phyloP scores from a whole-genome alignment of 2,113 vertebrate genomes.

The Dasypus novemcinctus region DNA sequence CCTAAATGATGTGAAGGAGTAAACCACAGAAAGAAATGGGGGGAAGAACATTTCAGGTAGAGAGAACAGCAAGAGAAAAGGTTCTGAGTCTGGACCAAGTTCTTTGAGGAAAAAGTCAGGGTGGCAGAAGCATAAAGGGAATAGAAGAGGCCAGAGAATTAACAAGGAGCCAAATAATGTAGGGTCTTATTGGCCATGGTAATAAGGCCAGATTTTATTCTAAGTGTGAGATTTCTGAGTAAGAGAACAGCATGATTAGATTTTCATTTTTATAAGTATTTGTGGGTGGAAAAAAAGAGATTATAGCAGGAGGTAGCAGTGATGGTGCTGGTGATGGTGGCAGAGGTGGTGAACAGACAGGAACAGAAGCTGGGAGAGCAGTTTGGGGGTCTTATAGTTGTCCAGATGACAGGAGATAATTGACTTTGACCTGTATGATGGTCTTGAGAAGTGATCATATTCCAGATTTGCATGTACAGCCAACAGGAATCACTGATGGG shows the following conservation, averaged over 20 bases:
- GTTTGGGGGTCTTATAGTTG: neutral
- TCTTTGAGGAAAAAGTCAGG: neutral
- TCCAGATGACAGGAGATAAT: neutral
- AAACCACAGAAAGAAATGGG: neutral
- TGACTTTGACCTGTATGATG: neutral
- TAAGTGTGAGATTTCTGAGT: neutral
- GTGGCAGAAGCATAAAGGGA: neutral
- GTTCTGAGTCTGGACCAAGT: neutral
- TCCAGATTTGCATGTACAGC: neutral
- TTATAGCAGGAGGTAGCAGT: neutral
- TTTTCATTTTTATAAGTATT: neutral
- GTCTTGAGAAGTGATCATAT: neutral
- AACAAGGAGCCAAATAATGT: neutral
- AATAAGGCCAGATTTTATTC: neutral
- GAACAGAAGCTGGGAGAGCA: neutral
- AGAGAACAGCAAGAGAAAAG: neutral
- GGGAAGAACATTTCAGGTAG: neutral
- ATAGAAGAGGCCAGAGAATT: neutral
- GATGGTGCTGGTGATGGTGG: neutral
- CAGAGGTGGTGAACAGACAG: neutral
- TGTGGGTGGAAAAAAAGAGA: neutral
- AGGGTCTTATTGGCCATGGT: neutral
- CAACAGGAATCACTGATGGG: neutral
- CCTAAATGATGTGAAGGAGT: neutral
- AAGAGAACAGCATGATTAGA: neutral